Base-by-base conservation (phyloP, 1,140 invertebrate genomes). In the Drosophila watanabei region DNA sequence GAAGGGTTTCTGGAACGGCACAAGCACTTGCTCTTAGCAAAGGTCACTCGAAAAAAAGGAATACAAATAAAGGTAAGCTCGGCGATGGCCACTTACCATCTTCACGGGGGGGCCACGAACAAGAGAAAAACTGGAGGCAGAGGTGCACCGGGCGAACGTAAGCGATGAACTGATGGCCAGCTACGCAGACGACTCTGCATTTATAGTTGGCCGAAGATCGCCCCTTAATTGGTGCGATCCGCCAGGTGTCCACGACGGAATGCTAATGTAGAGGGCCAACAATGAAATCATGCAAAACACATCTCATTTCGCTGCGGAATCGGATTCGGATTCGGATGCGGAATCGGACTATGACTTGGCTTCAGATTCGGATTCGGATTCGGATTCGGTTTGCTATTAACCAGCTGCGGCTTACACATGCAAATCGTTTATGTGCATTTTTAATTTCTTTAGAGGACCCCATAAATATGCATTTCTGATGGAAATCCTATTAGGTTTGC, bases 211-310 rank as follows among this genome's bases (percentile, higher is more conserved):
- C 41, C 8, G 11, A 13, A 7, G 20, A n/a, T 49, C 24, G 41
- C 49, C 54, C 61, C 71, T 41, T 68, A 80, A 68, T 72, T 79
- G 68, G 75, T 60, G 57, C 77, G 56, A 39, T 65, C 71, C 59
- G 37, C 61, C 75, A 46, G 48, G 37, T 69, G 63, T 58, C 45
- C 56, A 45, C 48, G 52, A 28, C 49, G 57, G 72, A 80, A 83
- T 83, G 80, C 65, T 76, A 83, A 89, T 89, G 86, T 66, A 71
- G 80, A 79, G 49, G 61, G 63, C 45, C 63, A 72, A 88, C 65
- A 88, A 85, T 83, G 84, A 89, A 76, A 85, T 83, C 86, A 59
- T 90, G 86, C 81, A 89, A 81, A 76, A 83, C 73, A 79, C 77
- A 79, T 79, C 78, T 79, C 65, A 79, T 79, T 79, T 77, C 51